These are phyloP conservation scores for human DNA, from an alignment of 2,113 vertebrate species.

Conservation along the genomic window DNA sequence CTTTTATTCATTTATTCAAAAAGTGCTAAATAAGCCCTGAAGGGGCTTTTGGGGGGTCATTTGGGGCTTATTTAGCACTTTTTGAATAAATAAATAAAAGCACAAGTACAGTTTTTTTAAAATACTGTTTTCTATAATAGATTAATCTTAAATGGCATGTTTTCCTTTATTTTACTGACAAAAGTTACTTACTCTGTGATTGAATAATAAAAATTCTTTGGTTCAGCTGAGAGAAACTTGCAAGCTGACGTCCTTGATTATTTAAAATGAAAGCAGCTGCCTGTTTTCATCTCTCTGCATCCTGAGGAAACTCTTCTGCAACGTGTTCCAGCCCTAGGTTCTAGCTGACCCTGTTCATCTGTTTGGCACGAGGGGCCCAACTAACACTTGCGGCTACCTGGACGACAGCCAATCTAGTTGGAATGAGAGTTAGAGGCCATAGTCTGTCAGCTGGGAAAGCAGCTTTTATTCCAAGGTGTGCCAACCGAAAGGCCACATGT, in stretches of 20 bases:
- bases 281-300: background rate
- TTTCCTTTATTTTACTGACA: background rate
- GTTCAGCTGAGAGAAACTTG: background rate
- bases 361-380: accelerated
- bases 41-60: too few species aligned
- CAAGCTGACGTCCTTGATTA: background rate
- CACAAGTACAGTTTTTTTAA: background rate
- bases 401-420: background rate
- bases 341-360: background rate
- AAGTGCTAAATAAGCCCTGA: background rate
- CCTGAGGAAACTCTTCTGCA: background rate
- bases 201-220: background rate
- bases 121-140: background rate
- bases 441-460: too few species aligned
- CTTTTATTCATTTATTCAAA: background rate
- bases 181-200: background rate
- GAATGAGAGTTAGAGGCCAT: accelerated
- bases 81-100: background rate
- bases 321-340: accelerated
- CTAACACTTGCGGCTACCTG: accelerated
- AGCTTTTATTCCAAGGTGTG: background rate
- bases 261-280: background rate
- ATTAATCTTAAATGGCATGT: background rate
- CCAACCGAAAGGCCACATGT: accelerated
- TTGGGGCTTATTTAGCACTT: background rate